Evolutionary conservation across 2,888 invertebrate species (phyloP).

Genomic region (Eristalinus aeneus): DNA sequence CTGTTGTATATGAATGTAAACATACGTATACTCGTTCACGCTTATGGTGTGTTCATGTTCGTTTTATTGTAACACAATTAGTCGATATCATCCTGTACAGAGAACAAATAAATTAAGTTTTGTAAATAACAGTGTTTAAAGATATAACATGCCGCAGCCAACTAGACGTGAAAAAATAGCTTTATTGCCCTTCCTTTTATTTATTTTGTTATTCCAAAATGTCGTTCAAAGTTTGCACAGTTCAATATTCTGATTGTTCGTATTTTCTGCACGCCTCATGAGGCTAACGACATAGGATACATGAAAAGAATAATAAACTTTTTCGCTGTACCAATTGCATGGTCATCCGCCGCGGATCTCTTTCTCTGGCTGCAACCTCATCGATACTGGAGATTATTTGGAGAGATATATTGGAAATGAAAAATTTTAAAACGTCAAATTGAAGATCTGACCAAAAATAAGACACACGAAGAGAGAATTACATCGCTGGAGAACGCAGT

Average conservation of each 20-base stretch:
- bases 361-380: neutral
- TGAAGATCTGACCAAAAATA: conserved; percentile 6
- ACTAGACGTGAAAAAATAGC: too few relatives aligned
- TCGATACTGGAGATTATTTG: neutral
- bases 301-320: neutral
- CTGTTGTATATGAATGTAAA: too few relatives aligned
- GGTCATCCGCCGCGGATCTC: neutral
- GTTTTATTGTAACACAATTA: too few relatives aligned
- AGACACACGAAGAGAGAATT: conserved; percentile 4
- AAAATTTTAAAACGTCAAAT: neutral
- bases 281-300: neutral
- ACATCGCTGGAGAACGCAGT: conserved; percentile 1
- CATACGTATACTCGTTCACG: too few relatives aligned
- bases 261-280: neutral
- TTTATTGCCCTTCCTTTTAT: neutral
- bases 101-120: too few relatives aligned
- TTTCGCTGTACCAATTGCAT: neutral
- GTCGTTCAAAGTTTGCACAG: conserved; percentile 1
- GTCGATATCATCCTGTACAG: too few relatives aligned
- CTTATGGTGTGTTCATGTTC: too few relatives aligned
- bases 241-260: neutral
- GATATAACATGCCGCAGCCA: too few relatives aligned
- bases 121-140: too few relatives aligned
- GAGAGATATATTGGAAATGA: conserved; percentile 1
- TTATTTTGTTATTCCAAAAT: neutral